Conservation (phyloP, 2,113 vertebrate genomes). For the Zingel zingel region DNA sequence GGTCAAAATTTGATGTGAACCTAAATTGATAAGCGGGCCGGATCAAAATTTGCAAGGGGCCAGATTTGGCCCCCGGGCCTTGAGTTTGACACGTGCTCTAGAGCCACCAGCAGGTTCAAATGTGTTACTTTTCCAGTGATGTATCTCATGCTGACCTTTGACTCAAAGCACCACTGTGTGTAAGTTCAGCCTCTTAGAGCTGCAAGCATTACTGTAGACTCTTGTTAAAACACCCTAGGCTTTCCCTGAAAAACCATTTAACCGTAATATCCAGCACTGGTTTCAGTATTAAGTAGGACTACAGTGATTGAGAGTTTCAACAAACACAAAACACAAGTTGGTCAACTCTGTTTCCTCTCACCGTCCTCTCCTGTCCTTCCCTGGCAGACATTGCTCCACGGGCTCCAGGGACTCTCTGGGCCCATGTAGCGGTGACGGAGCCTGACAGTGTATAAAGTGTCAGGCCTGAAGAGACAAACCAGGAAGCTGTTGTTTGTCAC, state of each 20-base stretch:
- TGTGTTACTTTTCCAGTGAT: background rate
- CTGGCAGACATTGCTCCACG: constrained; percentile 85
- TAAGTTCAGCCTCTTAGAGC: too few relatives aligned
- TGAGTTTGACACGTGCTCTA: background rate
- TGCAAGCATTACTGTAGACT: too few relatives aligned
- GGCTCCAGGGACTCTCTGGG: constrained; percentile 88
- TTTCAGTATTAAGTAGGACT: background rate
- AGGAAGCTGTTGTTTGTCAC: constrained; percentile 4
- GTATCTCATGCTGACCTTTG: background rate
- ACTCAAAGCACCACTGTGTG: background rate
- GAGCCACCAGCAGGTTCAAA: background rate
- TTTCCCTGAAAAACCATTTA: background rate
- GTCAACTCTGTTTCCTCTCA: constrained; percentile 38
- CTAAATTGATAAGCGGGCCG: too few relatives aligned
- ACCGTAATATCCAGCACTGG: background rate
- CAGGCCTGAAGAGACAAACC: constrained; percentile 70
- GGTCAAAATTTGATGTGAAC: too few relatives aligned
- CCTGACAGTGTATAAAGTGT: constrained; percentile 64
- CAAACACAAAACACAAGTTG: background rate
- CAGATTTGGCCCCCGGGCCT: too few relatives aligned
- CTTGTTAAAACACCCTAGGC: too few relatives aligned
- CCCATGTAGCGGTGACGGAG: constrained; percentile 87
- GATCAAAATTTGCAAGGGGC: too few relatives aligned
- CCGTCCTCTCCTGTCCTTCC: constrained; percentile 87
- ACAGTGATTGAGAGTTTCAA: background rate